Conservation (phyloP, 2,797 vertebrate species). For the Malacoctenus gilli region DNA sequence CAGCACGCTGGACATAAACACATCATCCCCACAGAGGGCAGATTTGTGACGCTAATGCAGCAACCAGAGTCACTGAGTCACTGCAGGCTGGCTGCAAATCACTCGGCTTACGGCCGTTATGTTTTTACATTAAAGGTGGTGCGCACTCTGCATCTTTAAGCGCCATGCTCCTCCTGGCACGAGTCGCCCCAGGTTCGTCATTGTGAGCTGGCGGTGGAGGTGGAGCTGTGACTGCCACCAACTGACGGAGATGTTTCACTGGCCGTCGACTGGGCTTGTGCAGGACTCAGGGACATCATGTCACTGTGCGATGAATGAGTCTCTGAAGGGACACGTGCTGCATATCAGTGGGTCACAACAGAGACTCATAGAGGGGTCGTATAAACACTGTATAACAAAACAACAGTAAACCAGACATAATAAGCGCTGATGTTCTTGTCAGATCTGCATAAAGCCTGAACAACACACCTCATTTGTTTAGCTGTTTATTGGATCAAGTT, state of each 20-base stretch:
- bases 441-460: not conserved
- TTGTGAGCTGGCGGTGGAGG: constrained; percentile 20
- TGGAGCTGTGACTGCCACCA: constrained; percentile 16
- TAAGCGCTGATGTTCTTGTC: too few species aligned
- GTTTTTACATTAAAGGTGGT: constrained; percentile 28
- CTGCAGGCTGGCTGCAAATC: constrained; percentile 29
- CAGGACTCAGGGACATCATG: constrained; percentile 26
- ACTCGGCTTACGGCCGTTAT: constrained; percentile 32
- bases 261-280: constrained; percentile 26
- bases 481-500: constrained; percentile 4
- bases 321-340: constrained; percentile 1
- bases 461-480: not conserved
- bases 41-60: constrained; percentile 33
- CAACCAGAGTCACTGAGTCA: constrained; percentile 46
- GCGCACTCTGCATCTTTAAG: constrained; percentile 31
- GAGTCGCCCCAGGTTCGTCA: constrained; percentile 49
- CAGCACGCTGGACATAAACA: not conserved
- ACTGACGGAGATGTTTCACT: constrained; percentile 45
- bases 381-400: not conserved
- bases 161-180: constrained; percentile 25
- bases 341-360: constrained; percentile 5
- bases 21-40: not conserved
- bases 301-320: too few species aligned
- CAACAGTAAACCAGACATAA: too few species aligned
- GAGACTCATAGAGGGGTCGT: not conserved